These are phyloP conservation scores for Monopis laevigella DNA, from an alignment of 2,888 invertebrate species.

Conservation along the genomic window DNA sequence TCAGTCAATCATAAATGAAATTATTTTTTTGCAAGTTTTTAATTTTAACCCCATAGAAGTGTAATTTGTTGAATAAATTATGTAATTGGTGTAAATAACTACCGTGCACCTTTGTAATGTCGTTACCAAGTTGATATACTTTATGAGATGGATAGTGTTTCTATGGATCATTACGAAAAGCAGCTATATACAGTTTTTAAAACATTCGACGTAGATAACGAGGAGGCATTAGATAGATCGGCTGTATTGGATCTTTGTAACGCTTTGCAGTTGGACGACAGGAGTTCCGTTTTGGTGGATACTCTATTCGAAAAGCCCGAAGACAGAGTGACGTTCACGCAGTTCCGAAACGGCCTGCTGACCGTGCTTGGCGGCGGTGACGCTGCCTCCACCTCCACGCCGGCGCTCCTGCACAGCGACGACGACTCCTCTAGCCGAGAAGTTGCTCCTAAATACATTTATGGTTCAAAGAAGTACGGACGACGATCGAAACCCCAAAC, in stretches of 20 bases:
- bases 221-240: slow-evolving; percentile 72
- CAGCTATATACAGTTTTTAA: slow-evolving; percentile 83
- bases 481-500: slow-evolving; percentile 73
- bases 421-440: slow-evolving; percentile 73
- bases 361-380: slow-evolving; percentile 71
- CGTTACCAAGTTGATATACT: slow-evolving; percentile 2
- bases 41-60: too few species aligned
- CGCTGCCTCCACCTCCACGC: slow-evolving; percentile 26
- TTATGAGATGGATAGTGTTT: slow-evolving; percentile 40
- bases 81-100: too few species aligned
- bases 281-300: slow-evolving; percentile 70
- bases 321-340: slow-evolving; percentile 70
- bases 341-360: slow-evolving; percentile 81
- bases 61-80: too few species aligned
- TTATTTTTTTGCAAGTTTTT: too few species aligned
- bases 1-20: too few species aligned
- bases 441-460: slow-evolving; percentile 76
- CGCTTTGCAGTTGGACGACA: slow-evolving; percentile 80
- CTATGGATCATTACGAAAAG: slow-evolving; percentile 81
- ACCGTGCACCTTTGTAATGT: too few species aligned
- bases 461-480: slow-evolving; percentile 80
- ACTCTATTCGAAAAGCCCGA: slow-evolving; percentile 62
- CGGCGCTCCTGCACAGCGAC: slow-evolving; percentile 36
- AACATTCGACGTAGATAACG: slow-evolving; percentile 77
- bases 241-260: slow-evolving; percentile 77